phyloP scores from a whole-genome alignment of 2,888 invertebrate genomes.

The Protodeltote pygarga region DNA sequence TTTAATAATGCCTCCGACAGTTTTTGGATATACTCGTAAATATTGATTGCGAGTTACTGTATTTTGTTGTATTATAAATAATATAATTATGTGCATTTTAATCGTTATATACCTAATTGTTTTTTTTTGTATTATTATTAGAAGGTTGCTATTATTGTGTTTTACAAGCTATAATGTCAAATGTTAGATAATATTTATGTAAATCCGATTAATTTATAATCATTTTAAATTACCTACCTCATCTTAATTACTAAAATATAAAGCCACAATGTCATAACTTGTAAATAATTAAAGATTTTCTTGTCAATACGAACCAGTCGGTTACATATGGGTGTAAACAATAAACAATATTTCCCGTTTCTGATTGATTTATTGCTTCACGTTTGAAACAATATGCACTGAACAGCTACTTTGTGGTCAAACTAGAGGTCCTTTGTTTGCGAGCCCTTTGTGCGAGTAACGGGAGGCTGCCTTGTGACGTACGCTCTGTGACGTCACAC shows the following conservation, averaged over 20 bases:
- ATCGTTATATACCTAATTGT: too few relatives aligned
- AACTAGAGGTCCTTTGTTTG: slow-evolving; percentile 70
- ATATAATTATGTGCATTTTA: slow-evolving; percentile 1
- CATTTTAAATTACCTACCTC: neutral
- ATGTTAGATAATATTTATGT: neutral
- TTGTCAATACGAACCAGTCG: slow-evolving; percentile 22
- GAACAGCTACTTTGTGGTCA: slow-evolving; percentile 80
- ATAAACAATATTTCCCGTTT: slow-evolving; percentile 47
- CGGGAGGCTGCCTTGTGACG: slow-evolving; percentile 68
- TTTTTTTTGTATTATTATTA: too few relatives aligned
- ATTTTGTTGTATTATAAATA: neutral
- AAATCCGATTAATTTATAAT: neutral
- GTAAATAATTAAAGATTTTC: slow-evolving; percentile 9
- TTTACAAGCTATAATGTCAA: too few relatives aligned
- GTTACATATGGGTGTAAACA: slow-evolving; percentile 29
- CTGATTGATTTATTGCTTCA: slow-evolving; percentile 66
- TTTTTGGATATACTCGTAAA: slow-evolving; percentile 13
- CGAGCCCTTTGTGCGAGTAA: slow-evolving; percentile 72
- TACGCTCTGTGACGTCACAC: slow-evolving; percentile 77
- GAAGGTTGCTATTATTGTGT: too few relatives aligned
- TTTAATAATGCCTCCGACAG: slow-evolving; percentile 69
- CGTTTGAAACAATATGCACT: slow-evolving; percentile 62
- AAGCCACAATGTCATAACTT: neutral
- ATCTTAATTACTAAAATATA: neutral
- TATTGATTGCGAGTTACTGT: slow-evolving; percentile 5